Evolutionary conservation across 2,797 vertebrate species (phyloP).

Genomic region (Bradypodion ventrale): DNA sequence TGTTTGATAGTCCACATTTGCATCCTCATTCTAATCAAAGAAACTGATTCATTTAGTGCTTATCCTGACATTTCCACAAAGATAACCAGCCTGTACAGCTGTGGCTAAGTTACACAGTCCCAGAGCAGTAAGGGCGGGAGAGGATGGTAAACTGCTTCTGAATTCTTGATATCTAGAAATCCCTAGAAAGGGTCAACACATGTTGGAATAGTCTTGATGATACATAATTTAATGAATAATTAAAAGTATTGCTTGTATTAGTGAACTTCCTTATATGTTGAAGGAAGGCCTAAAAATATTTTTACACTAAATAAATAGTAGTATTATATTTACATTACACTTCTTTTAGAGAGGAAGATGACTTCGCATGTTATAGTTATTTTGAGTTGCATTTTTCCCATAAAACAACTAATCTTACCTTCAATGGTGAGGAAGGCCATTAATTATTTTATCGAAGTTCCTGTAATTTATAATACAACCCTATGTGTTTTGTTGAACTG

Average conservation of each 20-base stretch:
- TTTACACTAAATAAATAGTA: not conserved
- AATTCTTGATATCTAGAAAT: too few species aligned
- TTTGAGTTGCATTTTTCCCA: not conserved
- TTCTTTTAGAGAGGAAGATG: not conserved
- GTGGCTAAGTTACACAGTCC: too few species aligned
- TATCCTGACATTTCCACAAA: not conserved
- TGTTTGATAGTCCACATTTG: not conserved
- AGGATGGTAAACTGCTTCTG: too few species aligned
- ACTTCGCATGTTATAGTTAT: not conserved
- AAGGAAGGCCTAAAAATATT: not conserved
- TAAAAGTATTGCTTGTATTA: not conserved
- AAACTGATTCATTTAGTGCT: not conserved
- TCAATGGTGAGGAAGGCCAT: not conserved
- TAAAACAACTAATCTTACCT: not conserved
- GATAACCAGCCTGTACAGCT: too few species aligned
- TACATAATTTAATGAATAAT: too few species aligned
- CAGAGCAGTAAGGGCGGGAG: too few species aligned
- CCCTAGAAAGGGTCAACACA: too few species aligned
- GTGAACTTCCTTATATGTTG: not conserved
- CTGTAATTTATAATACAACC: not conserved
- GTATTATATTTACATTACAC: not conserved
- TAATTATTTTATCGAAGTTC: not conserved
- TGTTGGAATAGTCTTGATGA: too few species aligned
- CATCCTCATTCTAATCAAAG: constrained; percentile 16
- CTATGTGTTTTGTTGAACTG: not conserved